These are phyloP conservation scores for Delichon dasypus DNA, from an alignment of 2,797 vertebrate genomes.

Conservation along the genomic window DNA sequence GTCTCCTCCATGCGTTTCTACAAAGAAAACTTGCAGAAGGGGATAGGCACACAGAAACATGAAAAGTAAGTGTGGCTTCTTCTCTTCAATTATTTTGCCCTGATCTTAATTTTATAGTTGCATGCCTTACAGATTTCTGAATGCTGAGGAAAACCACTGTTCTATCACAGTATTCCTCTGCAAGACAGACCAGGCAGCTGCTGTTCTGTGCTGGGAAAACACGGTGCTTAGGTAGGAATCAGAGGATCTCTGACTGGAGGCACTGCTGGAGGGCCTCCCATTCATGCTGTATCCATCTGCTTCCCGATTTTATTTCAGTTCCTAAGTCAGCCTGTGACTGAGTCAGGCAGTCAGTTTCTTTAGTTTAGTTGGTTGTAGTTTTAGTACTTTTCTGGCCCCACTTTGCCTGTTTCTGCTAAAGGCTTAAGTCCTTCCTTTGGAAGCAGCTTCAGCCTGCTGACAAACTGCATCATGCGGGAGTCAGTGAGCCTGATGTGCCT, in stretches of 20 bases:
- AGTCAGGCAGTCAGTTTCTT: not conserved
- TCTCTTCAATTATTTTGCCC: not conserved
- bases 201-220: not conserved
- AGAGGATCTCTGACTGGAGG: not conserved
- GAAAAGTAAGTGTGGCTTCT: conserved; percentile 53
- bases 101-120: not conserved
- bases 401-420: not conserved
- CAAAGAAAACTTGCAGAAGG: conserved; percentile 71
- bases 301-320: not conserved
- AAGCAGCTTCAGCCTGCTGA: not conserved
- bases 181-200: not conserved
- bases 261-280: not conserved
- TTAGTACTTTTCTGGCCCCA: not conserved
- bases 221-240: not conserved
- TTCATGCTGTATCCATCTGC: not conserved
- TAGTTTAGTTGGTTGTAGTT: not conserved
- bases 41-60: conserved; percentile 57
- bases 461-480: not conserved
- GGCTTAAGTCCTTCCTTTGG: not conserved
- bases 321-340: not conserved
- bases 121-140: not conserved
- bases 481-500: not conserved
- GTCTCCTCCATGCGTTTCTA: conserved; percentile 76
- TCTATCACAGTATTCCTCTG: not conserved
- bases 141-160: not conserved